Base-by-base conservation (phyloP, 2,888 invertebrate genomes). In the Eumerus sabulonum region DNA sequence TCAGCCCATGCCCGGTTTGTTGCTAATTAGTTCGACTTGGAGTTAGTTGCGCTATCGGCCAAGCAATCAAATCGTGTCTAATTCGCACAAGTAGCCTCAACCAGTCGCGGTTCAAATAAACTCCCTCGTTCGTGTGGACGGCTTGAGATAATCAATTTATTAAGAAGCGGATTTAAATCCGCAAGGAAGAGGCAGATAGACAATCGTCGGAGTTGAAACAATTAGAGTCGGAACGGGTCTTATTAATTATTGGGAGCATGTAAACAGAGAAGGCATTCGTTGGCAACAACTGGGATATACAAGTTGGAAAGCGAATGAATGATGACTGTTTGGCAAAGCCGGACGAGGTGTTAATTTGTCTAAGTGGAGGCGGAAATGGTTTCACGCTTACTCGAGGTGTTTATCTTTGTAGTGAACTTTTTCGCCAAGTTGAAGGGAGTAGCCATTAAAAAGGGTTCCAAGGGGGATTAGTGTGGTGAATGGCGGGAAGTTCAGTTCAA, bases 81-180 rank as follows among this genome's bases (percentile, higher is more conserved):
- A 64, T 60, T 71, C 54, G 76, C 64, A 53, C 62, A 9, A 9
- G 36, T 11, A 36, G 18, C n/a, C n/a, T n/a, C n/a, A n/a, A n/a
- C n/a, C n/a, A n/a, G n/a, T n/a, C n/a, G n/a, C n/a, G 17, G 51
- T 18, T 54, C 17, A 16, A 63, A 19, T 27, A 27, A 7, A 27
- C 27, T 7, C 7, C 27, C 27, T 7, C 36, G 27, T 71, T 71
- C 76, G 72, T 72, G 77, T 63, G 62, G 72, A 72, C 57, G 56
- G 67, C 53, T 40, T 13, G 50, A 67, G 77, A 77, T 77, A 72
- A 77, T 77, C 77, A 73, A 67, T 77, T 73, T 57, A 72, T 63
- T 77, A 63, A 51, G 48, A 57, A 67, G 7, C 27, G 27, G 27
- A 45, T 71, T 67, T 18, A 62, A 72, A 63, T 53, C 67, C 57